Conservation (phyloP, 2,113 vertebrate genomes). For the Pteruthius melanotis region DNA sequence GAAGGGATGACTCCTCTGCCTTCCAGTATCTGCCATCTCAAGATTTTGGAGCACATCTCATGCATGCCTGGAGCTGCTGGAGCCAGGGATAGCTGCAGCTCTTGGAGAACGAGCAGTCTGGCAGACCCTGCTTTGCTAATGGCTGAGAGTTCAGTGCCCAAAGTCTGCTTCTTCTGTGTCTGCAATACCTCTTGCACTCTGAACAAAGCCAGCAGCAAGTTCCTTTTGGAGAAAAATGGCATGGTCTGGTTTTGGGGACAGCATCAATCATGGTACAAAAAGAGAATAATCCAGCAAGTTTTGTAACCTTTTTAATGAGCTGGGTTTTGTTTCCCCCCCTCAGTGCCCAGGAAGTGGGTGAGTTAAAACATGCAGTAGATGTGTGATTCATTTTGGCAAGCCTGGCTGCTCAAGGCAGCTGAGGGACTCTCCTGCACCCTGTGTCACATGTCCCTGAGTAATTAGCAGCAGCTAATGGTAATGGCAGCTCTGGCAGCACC, state of each 20-base stretch:
- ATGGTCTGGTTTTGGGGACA: not conserved
- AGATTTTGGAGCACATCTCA: not conserved
- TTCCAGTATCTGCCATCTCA: not conserved
- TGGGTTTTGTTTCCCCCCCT: not conserved
- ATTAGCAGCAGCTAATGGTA: not conserved
- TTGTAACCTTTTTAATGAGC: not conserved
- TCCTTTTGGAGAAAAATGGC: not conserved
- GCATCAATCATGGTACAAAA: not conserved
- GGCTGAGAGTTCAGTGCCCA: not conserved
- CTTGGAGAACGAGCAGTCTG: not conserved
- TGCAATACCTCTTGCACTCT: not conserved
- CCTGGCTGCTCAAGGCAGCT: not conserved
- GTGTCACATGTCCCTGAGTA: not conserved
- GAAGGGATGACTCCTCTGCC: not conserved
- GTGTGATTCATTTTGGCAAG: not conserved
- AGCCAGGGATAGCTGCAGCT: not conserved
- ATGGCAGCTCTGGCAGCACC: not conserved
- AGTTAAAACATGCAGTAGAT: not conserved
- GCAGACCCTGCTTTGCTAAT: accelerated
- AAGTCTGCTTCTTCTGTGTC: not conserved
- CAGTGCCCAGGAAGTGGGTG: not conserved
- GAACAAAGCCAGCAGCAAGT: not conserved
- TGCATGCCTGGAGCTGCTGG: not conserved
- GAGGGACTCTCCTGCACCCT: not conserved
- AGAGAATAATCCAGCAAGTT: not conserved